Evolutionary conservation across 2,797 vertebrate genomes (phyloP), one percentile per base, ranked within the genome.

Genomic region (Lindbergichthys nudifrons): DNA sequence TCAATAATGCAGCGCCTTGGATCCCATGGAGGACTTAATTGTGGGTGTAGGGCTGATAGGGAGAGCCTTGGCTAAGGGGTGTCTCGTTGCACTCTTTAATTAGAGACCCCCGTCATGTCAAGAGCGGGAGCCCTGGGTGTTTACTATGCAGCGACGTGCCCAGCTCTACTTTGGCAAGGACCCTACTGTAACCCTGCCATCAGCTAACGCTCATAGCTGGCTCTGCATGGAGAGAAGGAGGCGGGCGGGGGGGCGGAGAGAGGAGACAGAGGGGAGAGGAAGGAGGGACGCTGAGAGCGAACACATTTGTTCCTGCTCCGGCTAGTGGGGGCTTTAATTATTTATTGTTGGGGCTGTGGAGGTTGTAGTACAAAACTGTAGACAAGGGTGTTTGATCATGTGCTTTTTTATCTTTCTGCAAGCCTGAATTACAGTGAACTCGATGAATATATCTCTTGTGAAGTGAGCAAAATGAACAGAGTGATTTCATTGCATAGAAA

Each of bases 1-100:
- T 94, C 89, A 94, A 94, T 94, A 94, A 94, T 94, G 91, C 92
- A 94, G 87, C 48, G 75, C 82, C 86, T 88, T 88, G 88, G 89
- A 92, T 89, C 88, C 86, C 83, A 86, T 72, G 73, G 87, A 93
- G 89, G 86, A 87, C 88, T 90, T 92, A 91, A 91, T 93, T 91
- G 91, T 93, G 91, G 92, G 90, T 92, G 89, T 92, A 86, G 83
- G 81, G 79, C 88, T 88, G 88, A 92, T 88, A 90, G 86, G 82
- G 87, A 88, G 70, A 87, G 90, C 84, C 82, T 86, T 82, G 77
- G 84, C 80, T 63, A 79, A 36, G 76, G 88, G 86, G 90, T 92
- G 90, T 93, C 90, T 89, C 53, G 54, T 92, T 93, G 90, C 92
- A 92, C 86, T 91, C 87, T 92, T 92, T 93, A 93, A 94, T 93